phyloP scores from a whole-genome alignment of 2,113 vertebrate genomes.

The Pteropus alecto region DNA sequence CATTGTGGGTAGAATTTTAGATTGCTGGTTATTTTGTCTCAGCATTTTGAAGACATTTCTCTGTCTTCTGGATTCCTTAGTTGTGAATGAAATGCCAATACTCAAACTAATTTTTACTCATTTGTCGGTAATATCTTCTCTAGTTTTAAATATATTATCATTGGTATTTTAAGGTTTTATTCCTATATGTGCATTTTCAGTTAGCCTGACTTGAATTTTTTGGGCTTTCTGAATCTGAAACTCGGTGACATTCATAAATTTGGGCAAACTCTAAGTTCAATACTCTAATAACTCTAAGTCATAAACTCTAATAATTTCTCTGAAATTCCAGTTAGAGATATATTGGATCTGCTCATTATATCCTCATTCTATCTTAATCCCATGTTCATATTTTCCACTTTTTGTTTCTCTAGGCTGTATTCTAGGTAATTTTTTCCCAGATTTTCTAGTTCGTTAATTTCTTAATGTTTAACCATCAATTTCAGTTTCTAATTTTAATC shows the following conservation, averaged over 20 bases:
- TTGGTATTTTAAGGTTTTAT: not conserved
- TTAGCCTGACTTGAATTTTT: not conserved
- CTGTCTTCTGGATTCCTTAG: not conserved
- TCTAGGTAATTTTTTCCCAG: not conserved
- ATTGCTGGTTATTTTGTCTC: not conserved
- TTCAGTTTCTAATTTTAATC: slow-evolving; percentile 1
- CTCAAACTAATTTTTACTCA: not conserved
- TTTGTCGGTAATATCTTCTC: not conserved
- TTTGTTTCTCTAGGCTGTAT: not conserved
- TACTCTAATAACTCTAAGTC: not conserved
- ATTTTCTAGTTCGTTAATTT: not conserved
- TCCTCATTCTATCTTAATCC: not conserved
- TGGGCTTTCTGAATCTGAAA: not conserved
- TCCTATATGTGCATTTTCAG: not conserved
- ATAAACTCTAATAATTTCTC: slow-evolving; percentile 10
- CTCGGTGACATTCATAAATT: not conserved
- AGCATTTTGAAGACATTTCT: not conserved
- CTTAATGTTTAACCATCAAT: not conserved
- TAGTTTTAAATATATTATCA: not conserved
- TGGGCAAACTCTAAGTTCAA: not conserved
- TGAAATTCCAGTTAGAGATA: slow-evolving; percentile 25
- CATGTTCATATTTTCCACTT: not conserved
- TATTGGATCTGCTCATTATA: not conserved
- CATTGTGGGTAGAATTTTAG: not conserved
- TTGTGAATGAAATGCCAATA: not conserved